Evolutionary conservation across 2,113 vertebrate genomes (phyloP), one percentile per base, ranked within the genome.

Genomic region (Cricetomys ansorgei): DNA sequence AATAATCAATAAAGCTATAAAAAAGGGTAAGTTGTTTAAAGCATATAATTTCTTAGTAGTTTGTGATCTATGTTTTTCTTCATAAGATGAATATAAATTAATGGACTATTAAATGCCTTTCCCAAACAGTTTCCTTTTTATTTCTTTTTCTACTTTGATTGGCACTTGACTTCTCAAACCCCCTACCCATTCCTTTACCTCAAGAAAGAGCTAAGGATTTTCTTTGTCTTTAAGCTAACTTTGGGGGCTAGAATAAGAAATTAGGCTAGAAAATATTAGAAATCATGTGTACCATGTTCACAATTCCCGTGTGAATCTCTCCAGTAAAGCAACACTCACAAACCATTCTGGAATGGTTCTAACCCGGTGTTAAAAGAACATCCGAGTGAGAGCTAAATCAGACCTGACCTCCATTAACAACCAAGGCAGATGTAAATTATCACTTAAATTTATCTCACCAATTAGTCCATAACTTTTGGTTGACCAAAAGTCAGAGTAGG

Each of bases 1-100:
- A 98, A 98, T 97, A 98, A 97, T 97, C 97, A 98, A 98, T 98
- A 98, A 98, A 98, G 64, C 91, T 81, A 85, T 96, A 62, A 95
- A 97, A 77, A 64, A 59, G 84, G 57, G 25, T 94, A 96, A 98
- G 43, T 97, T 87, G 97, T 80, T 50, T 27, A 12, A 31, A 3
- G 23, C 0, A 0, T 27, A 67, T 43, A 16, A 73, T n/a, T 92
- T 96, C 59, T 91, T 94, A 94, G 21, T 91, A 11, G 50, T 89
- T 97, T 95, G 91, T 37, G 0, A 23, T 1, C 67, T 0, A 77
- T 9, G 34, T 95, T 96, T 21, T 75, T 94, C 96, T 94, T 87
- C 57, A 59, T 65, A 43, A 73, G 84, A 88, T 55, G 65, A 89
- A 94, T 53, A n/a, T 83, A 62, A 89, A 85, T 92, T n/a, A 81